Evolutionary conservation across 37 sponge, comb jelly and placozoan genomes (phyloP).

Genomic region (Axinella damicornis): DNA sequence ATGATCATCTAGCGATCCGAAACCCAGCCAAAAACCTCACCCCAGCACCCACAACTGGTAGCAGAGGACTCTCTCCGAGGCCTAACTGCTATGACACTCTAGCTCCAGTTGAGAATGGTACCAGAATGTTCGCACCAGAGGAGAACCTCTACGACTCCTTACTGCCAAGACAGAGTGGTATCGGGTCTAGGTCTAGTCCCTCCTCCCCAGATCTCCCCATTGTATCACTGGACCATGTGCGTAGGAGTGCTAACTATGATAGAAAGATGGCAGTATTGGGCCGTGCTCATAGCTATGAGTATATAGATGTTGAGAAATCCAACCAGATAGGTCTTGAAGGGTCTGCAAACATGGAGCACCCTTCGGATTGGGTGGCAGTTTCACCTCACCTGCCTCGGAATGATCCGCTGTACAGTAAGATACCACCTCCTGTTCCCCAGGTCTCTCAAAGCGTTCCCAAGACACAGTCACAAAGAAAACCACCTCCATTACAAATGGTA

Average conservation of each 20-base stretch:
- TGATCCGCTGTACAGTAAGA: too few relatives aligned
- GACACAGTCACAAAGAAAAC: slow-evolving; percentile 26
- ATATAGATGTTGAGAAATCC: slow-evolving; percentile 1
- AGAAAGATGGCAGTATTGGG: slow-evolving; percentile 19
- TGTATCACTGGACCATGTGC: background rate
- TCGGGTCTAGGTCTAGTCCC: slow-evolving; percentile 14
- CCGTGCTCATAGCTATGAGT: slow-evolving; percentile 42
- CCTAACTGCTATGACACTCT: slow-evolving; percentile 2
- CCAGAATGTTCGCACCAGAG: background rate
- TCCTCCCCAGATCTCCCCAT: slow-evolving; percentile 25
- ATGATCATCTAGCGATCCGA: background rate
- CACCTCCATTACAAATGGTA: slow-evolving; percentile 29
- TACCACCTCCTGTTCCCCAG: too few relatives aligned
- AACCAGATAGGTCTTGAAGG: background rate
- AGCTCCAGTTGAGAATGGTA: background rate
- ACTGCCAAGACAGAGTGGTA: background rate
- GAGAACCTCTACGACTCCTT: slow-evolving; percentile 2
- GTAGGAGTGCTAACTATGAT: slow-evolving; percentile 6
- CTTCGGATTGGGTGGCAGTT: slow-evolving; percentile 2
- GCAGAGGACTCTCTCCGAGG: too few relatives aligned
- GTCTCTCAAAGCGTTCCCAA: background rate
- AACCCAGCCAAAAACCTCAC: background rate
- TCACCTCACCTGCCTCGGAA: background rate
- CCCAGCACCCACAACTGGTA: background rate
- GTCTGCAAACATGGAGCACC: background rate